Evolutionary conservation across 2,797 vertebrate species (phyloP).

Genomic region (Protosalanx chinensis): DNA sequence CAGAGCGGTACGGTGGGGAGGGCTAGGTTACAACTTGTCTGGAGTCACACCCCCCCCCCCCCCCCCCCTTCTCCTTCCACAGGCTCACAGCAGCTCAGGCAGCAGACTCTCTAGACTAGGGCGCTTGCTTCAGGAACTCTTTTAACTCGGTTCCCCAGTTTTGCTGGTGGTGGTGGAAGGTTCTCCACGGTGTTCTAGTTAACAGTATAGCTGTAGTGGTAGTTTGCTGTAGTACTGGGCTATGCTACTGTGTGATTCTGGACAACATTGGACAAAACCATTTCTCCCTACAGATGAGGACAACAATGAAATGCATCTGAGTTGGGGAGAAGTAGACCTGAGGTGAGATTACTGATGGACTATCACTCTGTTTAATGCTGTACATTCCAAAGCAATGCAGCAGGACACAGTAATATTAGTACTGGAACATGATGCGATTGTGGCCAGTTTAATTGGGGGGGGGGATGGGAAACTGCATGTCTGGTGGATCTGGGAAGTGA

Average conservation of each 20-base stretch:
- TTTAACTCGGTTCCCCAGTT: not conserved
- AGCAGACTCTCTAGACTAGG: slow-evolving; percentile 8
- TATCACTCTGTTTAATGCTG: not conserved
- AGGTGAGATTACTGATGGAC: slow-evolving; percentile 50
- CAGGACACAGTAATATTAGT: not conserved
- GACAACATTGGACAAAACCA: slow-evolving; percentile 22
- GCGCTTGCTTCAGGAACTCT: slow-evolving; percentile 6
- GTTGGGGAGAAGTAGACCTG: slow-evolving; percentile 69
- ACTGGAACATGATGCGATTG: not conserved
- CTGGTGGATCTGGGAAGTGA: no score
- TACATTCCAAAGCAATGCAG: not conserved
- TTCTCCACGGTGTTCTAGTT: not conserved
- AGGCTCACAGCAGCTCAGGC: slow-evolving; percentile 5
- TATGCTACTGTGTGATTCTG: slow-evolving; percentile 43
- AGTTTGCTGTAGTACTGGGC: not conserved
- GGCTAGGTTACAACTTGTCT: not conserved
- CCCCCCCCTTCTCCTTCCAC: not conserved
- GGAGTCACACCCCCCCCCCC: not conserved
- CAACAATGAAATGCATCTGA: slow-evolving; percentile 45
- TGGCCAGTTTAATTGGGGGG: not conserved
- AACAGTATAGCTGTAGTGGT: not conserved
- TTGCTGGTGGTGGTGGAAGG: slow-evolving; percentile 2
- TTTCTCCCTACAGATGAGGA: slow-evolving; percentile 68
- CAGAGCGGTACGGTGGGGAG: slow-evolving; percentile 23
- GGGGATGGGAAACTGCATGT: not conserved